Conservation (phyloP, 2,888 invertebrate species). For the Elysia crispata region DNA sequence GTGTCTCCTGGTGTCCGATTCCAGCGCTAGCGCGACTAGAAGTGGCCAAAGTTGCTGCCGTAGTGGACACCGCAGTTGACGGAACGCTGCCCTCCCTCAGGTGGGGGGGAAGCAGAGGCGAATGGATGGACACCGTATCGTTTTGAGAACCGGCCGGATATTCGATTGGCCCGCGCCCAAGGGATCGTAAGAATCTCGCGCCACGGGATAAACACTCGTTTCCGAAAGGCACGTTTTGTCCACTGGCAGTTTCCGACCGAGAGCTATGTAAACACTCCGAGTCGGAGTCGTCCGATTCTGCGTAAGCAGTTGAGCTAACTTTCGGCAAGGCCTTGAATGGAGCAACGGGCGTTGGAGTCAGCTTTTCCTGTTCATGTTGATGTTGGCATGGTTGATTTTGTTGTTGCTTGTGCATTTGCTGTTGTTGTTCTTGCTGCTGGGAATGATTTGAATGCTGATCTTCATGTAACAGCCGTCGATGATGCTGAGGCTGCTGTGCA, state of each 20-base stretch:
- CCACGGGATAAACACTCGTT: too few species aligned
- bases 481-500: not conserved
- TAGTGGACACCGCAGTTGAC: too few species aligned
- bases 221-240: too few species aligned
- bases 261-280: slow-evolving; percentile 24
- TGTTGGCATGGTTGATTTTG: not conserved
- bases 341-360: not conserved
- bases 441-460: not conserved
- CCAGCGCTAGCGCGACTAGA: too few species aligned
- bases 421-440: not conserved
- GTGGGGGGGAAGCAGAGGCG: too few species aligned
- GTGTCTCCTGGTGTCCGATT: too few species aligned
- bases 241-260: not conserved
- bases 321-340: slow-evolving; percentile 34
- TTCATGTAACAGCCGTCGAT: not conserved
- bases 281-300: slow-evolving; percentile 29
- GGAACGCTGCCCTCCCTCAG: too few species aligned
- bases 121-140: too few species aligned
- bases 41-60: too few species aligned
- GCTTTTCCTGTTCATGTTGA: not conserved
- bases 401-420: slow-evolving; percentile 11
- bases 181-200: too few species aligned
- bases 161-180: too few species aligned
- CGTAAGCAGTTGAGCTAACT: not conserved
- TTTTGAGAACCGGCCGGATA: too few species aligned